Base-by-base conservation (phyloP, 2,888 invertebrate genomes). In the Subacronicta megacephala region DNA sequence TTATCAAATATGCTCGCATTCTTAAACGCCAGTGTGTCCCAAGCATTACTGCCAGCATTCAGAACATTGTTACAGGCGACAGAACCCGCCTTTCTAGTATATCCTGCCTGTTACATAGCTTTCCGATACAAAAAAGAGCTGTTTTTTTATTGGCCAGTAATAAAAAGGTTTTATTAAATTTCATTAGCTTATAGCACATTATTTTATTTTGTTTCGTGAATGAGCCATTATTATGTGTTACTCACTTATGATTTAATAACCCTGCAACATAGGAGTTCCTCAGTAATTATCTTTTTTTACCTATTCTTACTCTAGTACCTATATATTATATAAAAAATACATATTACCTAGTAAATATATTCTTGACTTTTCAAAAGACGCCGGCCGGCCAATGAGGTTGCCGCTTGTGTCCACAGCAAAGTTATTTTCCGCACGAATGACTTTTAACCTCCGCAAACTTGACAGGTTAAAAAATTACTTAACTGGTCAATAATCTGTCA, bases 401-500 rank as follows among this genome's bases (percentile, higher is more conserved):
- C 17, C 7, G 44, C 23, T 37, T 13, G 1, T 38, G 16, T 31
- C 23, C 47, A 29, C 41, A 20, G 23, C 9, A 5, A 9, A 13
- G 33, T 26, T 15, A 52, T 68, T 66, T 52, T 68, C 35, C 35
- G 69, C 65, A 49, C 56, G 47, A 62, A n/a, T 52, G 51, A 3
- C 7, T 29, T 16, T 12, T 20, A 41, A 40, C 17, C 20, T 18
- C 17, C 4, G 7, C 0, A 16, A 15, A 38, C 7, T 9, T 13
- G 6, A 17, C 15, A 12, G 20, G 26, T 46, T 26, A 26, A 16
- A 37, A 31, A 15, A 23, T n/a, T n/a, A 7, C 13, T 20, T 6
- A 7, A 38, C 2, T 18, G 18, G 38, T n/a, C 15, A 5, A 26
- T 41, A n/a, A n/a, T n/a, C n/a, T n/a, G n/a, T n/a, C n/a, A n/a